These are phyloP conservation scores for Drosophila simulans DNA, from an alignment of 1,140 invertebrate species.

Conservation along the genomic window DNA sequence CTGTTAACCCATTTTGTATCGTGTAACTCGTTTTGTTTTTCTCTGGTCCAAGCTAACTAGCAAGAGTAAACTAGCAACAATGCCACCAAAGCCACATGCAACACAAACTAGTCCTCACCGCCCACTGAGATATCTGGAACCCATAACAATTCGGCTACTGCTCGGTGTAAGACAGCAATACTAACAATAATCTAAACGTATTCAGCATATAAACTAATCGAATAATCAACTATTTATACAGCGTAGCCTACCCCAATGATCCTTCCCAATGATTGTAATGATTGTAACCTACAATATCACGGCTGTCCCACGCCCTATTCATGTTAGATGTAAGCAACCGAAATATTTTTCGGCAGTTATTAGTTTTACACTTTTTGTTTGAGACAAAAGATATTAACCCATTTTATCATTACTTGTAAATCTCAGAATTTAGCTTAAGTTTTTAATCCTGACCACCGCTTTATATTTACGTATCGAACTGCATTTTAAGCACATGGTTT, in stretches of 20 bases:
- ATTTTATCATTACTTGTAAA: background rate
- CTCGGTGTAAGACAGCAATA: slow-evolving; percentile 69
- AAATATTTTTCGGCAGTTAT: slow-evolving; percentile 51
- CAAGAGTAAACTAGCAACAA: slow-evolving; percentile 64
- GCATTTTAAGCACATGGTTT: slow-evolving; percentile 25
- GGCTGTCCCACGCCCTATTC: slow-evolving; percentile 50
- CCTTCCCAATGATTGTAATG: slow-evolving; percentile 47
- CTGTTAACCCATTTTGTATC: slow-evolving; percentile 44
- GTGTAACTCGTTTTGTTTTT: slow-evolving; percentile 39
- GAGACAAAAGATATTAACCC: slow-evolving; percentile 27
- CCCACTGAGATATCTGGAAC: slow-evolving; percentile 48
- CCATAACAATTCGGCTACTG: slow-evolving; percentile 72
- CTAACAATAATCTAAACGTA: slow-evolving; percentile 66
- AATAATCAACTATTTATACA: slow-evolving; percentile 77
- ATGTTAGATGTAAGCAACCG: slow-evolving; percentile 56
- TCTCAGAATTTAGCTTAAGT: slow-evolving; percentile 35
- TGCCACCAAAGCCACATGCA: slow-evolving; percentile 55
- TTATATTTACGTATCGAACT: slow-evolving; percentile 52
- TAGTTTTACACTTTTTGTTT: slow-evolving; percentile 44
- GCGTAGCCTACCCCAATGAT: slow-evolving; percentile 50
- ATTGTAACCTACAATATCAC: slow-evolving; percentile 31
- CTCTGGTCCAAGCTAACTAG: slow-evolving; percentile 76
- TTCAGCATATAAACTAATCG: slow-evolving; percentile 72
- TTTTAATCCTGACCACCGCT: slow-evolving; percentile 45
- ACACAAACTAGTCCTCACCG: slow-evolving; percentile 75